Conservation (phyloP, 2,888 invertebrate species). For the Lingula anatina region DNA sequence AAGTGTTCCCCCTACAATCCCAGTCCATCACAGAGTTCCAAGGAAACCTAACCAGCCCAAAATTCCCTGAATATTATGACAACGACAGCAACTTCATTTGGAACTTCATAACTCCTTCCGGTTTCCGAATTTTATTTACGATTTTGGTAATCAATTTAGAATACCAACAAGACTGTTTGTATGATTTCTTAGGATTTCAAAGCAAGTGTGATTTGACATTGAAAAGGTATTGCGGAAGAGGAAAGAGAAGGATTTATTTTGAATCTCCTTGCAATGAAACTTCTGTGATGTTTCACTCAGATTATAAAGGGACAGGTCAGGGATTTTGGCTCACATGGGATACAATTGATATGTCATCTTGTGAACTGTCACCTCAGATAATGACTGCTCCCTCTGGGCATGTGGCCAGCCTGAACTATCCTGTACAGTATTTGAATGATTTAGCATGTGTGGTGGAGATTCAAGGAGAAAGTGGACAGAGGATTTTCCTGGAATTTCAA, state of each 20-base stretch:
- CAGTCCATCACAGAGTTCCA: not conserved
- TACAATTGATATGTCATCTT: conserved; percentile 7
- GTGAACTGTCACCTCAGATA: not conserved
- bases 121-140: conserved; percentile 12
- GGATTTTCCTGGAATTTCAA: conserved; percentile 68
- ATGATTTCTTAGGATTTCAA: conserved; percentile 13
- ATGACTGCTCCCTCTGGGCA: conserved; percentile 53
- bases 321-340: conserved; percentile 18
- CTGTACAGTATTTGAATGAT: conserved; percentile 67
- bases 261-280: conserved; percentile 9
- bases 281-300: conserved; percentile 13
- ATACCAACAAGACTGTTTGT: conserved; percentile 18
- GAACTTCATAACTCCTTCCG: conserved; percentile 5
- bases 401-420: conserved; percentile 67
- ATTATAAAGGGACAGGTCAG: conserved; percentile 11
- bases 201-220: no score
- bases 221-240: conserved; percentile 11
- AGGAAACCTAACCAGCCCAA: not conserved
- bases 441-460: conserved; percentile 68
- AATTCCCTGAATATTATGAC: conserved; percentile 7
- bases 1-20: no score
- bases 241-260: conserved; percentile 1
- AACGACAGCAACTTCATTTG: conserved; percentile 8
- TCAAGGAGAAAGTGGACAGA: conserved; percentile 62
- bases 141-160: conserved; percentile 14